A percentile compares a stretch with the other conserved stretches of the same genome.
phyloP scores from a whole-genome alignment of 2,113 vertebrate genomes.

The Anarhynchus alexandrinus region DNA sequence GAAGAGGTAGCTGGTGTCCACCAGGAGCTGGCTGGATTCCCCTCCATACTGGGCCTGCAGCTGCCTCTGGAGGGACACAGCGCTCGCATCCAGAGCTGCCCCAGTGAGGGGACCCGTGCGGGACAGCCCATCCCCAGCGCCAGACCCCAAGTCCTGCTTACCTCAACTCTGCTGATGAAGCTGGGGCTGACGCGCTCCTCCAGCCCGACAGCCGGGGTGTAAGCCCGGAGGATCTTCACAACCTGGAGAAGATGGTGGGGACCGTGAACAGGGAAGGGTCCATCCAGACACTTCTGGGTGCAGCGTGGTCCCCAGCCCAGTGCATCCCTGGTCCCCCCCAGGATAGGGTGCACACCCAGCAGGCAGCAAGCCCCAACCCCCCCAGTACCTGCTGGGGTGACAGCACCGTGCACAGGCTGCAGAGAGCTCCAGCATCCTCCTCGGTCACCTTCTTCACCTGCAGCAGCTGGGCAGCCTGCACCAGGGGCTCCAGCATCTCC shows the following conservation, averaged over 20 bases:
- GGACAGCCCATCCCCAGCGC: not conserved
- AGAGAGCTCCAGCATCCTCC: constrained; percentile 69
- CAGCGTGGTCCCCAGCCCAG: accelerated
- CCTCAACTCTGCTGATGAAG: constrained; percentile 76
- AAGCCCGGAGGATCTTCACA: constrained; percentile 75
- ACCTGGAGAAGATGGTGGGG: constrained; percentile 30
- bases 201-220: constrained; percentile 70
- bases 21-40: constrained; percentile 66
- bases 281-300: accelerated
- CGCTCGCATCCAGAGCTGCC: accelerated
- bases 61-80: not conserved
- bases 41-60: not conserved
- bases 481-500: constrained; percentile 75
- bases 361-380: not conserved
- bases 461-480: constrained; percentile 80
- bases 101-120: accelerated
- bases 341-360: not conserved
- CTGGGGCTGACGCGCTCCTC: constrained; percentile 73
- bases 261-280: not conserved
- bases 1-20: constrained; percentile 71
- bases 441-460: constrained; percentile 78
- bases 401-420: constrained; percentile 76
- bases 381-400: constrained; percentile 37
- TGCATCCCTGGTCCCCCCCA: not conserved
- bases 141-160: not conserved